A percentile compares a stretch with the other conserved stretches of the same genome.
Conservation (phyloP, 2,888 invertebrate species). For the Microplitis manilae region DNA sequence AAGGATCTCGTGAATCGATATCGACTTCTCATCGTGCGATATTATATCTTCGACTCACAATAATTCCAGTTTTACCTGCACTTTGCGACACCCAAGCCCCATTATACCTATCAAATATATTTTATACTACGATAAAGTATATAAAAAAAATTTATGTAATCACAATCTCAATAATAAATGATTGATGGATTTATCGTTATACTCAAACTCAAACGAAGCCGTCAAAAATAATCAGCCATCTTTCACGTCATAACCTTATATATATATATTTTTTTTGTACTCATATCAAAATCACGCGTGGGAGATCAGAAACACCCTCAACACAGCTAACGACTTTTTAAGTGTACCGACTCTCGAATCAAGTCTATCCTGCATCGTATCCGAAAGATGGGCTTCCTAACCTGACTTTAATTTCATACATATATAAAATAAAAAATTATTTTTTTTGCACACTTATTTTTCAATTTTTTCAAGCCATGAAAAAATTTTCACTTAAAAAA, state of each 20-base stretch:
- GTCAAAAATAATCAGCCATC: neutral
- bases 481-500: too few species aligned
- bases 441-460: too few species aligned
- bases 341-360: constrained; percentile 49
- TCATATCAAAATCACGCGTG: constrained; percentile 29
- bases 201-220: neutral
- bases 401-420: too few species aligned
- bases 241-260: neutral
- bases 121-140: too few species aligned
- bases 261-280: neutral
- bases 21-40: constrained; percentile 14
- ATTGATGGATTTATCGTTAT: too few species aligned
- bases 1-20: constrained; percentile 20
- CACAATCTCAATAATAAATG: too few species aligned
- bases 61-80: neutral
- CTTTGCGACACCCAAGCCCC: neutral
- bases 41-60: neutral
- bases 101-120: neutral
- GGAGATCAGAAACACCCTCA: constrained; percentile 47
- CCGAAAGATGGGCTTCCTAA: too few species aligned
- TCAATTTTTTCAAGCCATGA: too few species aligned
- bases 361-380: too few species aligned
- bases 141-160: too few species aligned
- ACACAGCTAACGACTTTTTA: constrained; percentile 65
- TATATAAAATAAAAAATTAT: too few species aligned